These are phyloP conservation scores for Thunnus thynnus DNA, from an alignment of 2,113 vertebrate genomes.

Conservation along the genomic window DNA sequence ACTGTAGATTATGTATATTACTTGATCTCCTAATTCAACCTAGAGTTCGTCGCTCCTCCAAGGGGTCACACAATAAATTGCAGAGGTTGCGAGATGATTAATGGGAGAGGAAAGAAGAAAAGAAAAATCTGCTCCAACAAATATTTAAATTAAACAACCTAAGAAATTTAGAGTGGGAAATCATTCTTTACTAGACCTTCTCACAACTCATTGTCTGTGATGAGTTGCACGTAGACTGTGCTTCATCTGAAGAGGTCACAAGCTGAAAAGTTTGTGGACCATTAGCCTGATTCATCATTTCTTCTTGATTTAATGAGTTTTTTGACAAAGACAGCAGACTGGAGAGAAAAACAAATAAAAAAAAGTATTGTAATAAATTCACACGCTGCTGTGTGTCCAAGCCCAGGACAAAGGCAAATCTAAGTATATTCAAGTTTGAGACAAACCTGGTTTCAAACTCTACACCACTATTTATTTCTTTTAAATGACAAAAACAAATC, in stretches of 20 bases:
- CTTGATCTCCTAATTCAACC: background rate
- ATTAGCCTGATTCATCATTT: background rate
- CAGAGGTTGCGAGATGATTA: no score
- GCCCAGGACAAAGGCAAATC: background rate
- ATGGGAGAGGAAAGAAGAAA: no score
- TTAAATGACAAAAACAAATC: conserved; percentile 33
- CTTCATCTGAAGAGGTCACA: background rate
- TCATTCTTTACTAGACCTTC: no score
- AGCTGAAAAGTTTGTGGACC: background rate
- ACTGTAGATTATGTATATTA: background rate
- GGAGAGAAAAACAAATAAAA: background rate
- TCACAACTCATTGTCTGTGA: no score
- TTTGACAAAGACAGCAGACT: background rate
- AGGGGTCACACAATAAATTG: background rate
- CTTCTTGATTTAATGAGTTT: background rate
- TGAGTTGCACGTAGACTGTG: background rate
- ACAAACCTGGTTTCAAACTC: background rate
- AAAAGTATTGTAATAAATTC: background rate
- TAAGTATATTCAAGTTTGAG: background rate
- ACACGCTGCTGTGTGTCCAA: background rate
- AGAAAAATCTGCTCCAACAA: background rate
- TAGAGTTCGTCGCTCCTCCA: background rate
- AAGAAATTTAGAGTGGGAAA: no score
- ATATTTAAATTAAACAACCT: background rate
- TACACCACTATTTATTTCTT: conserved; percentile 1